phyloP scores from a whole-genome alignment of 2,888 invertebrate species.

The Sinodicranocentrus sp. region DNA sequence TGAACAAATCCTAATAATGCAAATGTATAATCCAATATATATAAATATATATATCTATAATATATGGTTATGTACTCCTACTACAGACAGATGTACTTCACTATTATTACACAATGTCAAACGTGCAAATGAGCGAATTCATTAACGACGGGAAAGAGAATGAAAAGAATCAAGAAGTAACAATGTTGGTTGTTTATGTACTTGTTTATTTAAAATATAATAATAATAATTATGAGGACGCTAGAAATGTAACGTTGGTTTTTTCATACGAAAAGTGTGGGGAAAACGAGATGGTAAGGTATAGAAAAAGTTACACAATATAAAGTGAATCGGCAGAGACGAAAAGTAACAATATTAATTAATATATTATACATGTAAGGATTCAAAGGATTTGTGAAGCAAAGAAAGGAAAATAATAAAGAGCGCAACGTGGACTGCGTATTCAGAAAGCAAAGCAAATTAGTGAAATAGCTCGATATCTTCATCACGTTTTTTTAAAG shows the following conservation, averaged over 20 bases:
- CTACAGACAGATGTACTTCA: background rate
- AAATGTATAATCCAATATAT: constrained; percentile 49
- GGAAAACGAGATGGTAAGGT: background rate
- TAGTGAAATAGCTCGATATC: background rate
- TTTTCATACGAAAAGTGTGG: background rate
- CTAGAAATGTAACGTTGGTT: constrained; percentile 8
- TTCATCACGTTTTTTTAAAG: background rate
- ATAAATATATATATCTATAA: background rate
- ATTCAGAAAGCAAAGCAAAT: constrained; percentile 13
- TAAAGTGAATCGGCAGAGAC: constrained; percentile 8
- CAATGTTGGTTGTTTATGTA: constrained; percentile 24
- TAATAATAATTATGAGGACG: constrained; percentile 2
- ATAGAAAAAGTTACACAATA: constrained; percentile 9
- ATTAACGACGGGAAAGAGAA: background rate
- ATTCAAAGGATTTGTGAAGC: constrained; percentile 36
- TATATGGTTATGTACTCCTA: constrained; percentile 8
- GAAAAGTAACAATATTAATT: constrained; percentile 32
- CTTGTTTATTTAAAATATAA: constrained; percentile 24
- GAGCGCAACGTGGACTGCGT: constrained; percentile 37
- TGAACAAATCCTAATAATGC: constrained; percentile 31
- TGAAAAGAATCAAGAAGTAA: constrained; percentile 18
- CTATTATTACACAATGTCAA: background rate
- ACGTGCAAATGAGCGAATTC: constrained; percentile 17
- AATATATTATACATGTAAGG: constrained; percentile 3
- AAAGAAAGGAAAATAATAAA: constrained; percentile 30